Evolutionary conservation across 2,113 vertebrate species (phyloP).

Genomic region (Solea senegalensis): DNA sequence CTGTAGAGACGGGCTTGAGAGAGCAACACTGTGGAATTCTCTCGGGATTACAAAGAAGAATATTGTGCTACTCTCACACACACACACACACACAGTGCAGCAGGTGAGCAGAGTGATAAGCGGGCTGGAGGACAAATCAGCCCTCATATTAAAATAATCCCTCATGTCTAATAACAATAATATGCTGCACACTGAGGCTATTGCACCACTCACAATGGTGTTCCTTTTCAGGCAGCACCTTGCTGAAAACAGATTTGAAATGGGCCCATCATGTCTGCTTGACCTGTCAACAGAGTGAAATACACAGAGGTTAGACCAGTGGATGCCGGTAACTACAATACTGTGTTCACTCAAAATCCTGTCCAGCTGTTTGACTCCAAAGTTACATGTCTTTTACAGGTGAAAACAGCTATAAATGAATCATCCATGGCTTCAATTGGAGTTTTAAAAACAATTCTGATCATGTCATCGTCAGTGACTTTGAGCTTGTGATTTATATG

Average conservation of each 20-base stretch:
- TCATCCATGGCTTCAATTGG: background rate
- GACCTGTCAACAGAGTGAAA: conserved; percentile 63
- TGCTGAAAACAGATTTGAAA: conserved; percentile 67
- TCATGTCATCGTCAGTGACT: no score
- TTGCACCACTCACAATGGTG: conserved; percentile 40
- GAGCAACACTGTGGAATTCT: conserved; percentile 67
- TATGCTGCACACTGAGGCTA: conserved; percentile 17
- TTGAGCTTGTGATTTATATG: no score
- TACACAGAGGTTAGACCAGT: conserved; percentile 40
- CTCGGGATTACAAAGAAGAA: conserved; percentile 73
- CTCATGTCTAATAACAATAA: conserved; percentile 66
- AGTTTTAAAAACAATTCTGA: no score
- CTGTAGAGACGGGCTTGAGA: conserved; percentile 37
- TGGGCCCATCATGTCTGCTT: conserved; percentile 39
- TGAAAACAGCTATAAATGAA: background rate
- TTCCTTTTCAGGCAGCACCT: conserved; percentile 31
- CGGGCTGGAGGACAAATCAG: conserved; percentile 62
- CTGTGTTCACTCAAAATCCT: conserved; percentile 28
- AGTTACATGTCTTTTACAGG: conserved; percentile 6
- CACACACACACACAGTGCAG: conserved; percentile 38
- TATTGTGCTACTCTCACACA: conserved; percentile 69
- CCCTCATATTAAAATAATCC: conserved; percentile 73
- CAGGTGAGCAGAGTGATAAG: conserved; percentile 72
- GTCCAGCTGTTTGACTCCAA: conserved; percentile 43
- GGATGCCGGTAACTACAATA: conserved; percentile 29